phyloP scores from a whole-genome alignment of 2,113 vertebrate species.

The Semnornis frantzii region DNA sequence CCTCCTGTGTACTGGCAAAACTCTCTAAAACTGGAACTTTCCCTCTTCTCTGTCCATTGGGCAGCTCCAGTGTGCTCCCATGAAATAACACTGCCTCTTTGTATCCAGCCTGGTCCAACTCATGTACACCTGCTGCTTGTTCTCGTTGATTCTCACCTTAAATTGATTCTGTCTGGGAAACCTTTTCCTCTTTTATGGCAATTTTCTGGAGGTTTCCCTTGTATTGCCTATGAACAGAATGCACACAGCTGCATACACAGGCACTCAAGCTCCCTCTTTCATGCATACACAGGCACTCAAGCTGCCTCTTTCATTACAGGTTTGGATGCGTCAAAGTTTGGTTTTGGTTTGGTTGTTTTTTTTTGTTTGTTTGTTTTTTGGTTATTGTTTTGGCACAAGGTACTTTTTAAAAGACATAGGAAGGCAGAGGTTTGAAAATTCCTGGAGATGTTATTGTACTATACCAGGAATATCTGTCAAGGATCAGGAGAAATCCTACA shows the following conservation, averaged over 20 bases:
- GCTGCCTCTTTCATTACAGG: background rate
- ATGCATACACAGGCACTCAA: background rate
- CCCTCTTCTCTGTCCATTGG: background rate
- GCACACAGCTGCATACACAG: background rate
- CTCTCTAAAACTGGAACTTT: background rate
- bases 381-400: constrained; percentile 40
- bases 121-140: background rate
- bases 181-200: background rate
- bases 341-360: no score
- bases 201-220: background rate
- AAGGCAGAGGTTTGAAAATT: constrained; percentile 55
- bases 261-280: constrained; percentile 16
- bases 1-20: background rate
- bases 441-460: constrained; percentile 65
- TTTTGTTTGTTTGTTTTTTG: no score
- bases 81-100: background rate
- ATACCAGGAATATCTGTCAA: constrained; percentile 58
- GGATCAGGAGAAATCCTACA: constrained; percentile 41
- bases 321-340: no score
- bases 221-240: background rate
- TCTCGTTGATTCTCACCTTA: background rate
- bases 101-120: background rate
- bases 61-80: background rate
- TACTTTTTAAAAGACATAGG: constrained; percentile 55
- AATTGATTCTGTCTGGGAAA: background rate